phyloP scores from a whole-genome alignment of 2,888 invertebrate genomes.

The Cryptophagus acutangulus region DNA sequence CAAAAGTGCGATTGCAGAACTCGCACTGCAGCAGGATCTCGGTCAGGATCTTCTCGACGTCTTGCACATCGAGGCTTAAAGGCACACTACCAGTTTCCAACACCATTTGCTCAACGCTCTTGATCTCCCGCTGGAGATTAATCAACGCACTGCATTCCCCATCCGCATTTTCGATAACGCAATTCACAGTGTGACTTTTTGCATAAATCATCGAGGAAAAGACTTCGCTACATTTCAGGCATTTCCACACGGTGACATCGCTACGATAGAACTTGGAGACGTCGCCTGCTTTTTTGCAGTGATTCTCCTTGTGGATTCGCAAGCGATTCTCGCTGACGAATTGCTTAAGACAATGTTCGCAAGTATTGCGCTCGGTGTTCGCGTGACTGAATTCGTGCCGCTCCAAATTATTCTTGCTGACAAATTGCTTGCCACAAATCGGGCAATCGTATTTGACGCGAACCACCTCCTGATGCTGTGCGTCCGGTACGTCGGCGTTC shows the following conservation, averaged over 20 bases:
- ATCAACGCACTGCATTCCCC: slow-evolving; percentile 13
- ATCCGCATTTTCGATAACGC: slow-evolving; percentile 22
- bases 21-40: slow-evolving; percentile 55
- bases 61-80: slow-evolving; percentile 19
- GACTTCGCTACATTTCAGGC: slow-evolving; percentile 45
- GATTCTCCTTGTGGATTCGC: slow-evolving; percentile 47
- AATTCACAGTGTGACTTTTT: slow-evolving; percentile 36
- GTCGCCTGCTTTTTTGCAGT: slow-evolving; percentile 47
- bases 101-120: slow-evolving; percentile 10
- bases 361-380: slow-evolving; percentile 42
- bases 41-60: slow-evolving; percentile 43
- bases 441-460: slow-evolving; percentile 43
- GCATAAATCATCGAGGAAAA: slow-evolving; percentile 42
- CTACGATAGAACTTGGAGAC: slow-evolving; percentile 47
- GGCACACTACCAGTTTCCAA: too few relatives aligned
- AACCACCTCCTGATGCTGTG: slow-evolving; percentile 40
- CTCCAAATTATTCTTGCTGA: slow-evolving; percentile 45
- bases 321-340: slow-evolving; percentile 47
- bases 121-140: slow-evolving; percentile 12
- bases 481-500: slow-evolving; percentile 39
- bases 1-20: slow-evolving; percentile 57
- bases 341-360: slow-evolving; percentile 46
- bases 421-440: slow-evolving; percentile 45
- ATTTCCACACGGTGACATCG: slow-evolving; percentile 47
- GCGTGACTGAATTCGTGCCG: slow-evolving; percentile 44